Evolutionary conservation across 2,113 vertebrate species (phyloP).

Genomic region (Craseonycteris thonglongyai): DNA sequence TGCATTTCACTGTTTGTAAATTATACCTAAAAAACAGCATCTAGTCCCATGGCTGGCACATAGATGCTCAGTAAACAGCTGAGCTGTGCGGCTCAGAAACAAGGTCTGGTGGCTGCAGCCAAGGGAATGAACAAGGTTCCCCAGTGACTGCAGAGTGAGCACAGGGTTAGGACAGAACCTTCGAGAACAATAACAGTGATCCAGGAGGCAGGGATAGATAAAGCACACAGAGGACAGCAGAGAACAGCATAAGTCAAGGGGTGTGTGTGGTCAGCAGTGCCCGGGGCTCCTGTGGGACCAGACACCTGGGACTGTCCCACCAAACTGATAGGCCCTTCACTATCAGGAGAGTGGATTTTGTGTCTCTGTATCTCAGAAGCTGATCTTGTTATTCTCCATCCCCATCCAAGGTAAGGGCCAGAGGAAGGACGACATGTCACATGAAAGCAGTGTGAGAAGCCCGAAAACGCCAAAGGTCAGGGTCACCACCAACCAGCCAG

Average conservation of each 20-base stretch:
- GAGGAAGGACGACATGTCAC: neutral
- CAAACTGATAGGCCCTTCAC: neutral
- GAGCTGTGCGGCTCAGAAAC: neutral
- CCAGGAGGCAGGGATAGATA: neutral
- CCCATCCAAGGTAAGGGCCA: neutral
- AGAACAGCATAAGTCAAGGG: neutral
- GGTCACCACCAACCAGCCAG: neutral
- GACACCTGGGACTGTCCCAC: neutral
- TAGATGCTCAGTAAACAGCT: neutral
- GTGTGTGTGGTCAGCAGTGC: no score
- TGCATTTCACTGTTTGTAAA: neutral
- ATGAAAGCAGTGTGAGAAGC: neutral
- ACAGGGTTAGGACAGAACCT: neutral
- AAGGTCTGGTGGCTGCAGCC: neutral
- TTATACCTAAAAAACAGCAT: neutral
- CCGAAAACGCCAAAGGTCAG: neutral
- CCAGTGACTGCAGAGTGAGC: neutral
- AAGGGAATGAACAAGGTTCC: neutral
- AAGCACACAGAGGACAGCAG: accelerated
- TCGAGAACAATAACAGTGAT: neutral
- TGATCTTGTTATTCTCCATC: neutral
- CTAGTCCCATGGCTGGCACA: neutral
- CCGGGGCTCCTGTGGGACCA: neutral
- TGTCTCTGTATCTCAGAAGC: neutral
- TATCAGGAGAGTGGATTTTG: neutral